phyloP scores from a whole-genome alignment of 2,888 invertebrate species.

The Phaonia tiefii region DNA sequence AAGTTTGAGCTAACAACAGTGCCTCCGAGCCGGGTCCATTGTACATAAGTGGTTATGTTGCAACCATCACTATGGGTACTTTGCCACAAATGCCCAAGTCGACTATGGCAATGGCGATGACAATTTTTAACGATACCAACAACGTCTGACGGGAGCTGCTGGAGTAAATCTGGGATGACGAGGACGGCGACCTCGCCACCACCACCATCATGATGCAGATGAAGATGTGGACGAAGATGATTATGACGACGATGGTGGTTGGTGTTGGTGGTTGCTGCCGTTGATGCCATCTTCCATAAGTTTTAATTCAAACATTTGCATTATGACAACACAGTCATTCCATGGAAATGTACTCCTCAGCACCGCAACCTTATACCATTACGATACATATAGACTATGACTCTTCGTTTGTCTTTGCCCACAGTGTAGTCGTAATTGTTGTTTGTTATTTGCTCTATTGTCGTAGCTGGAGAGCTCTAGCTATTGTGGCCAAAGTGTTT shows the following conservation, averaged over 20 bases:
- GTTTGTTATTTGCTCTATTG: background rate
- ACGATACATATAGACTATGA: no score
- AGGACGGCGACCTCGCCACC: no score
- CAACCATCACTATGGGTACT: conserved; percentile 1
- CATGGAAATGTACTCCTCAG: conserved; percentile 13
- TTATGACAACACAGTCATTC: conserved; percentile 38
- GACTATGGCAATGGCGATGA: conserved; percentile 2
- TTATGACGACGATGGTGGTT: background rate
- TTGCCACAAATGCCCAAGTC: background rate
- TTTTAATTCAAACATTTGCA: conserved; percentile 39
- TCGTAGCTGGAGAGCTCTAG: background rate
- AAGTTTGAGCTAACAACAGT: background rate
- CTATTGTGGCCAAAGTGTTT: conserved; percentile 7
- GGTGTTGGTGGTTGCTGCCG: background rate
- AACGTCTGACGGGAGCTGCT: background rate
- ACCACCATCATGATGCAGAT: background rate
- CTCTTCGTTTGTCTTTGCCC: background rate
- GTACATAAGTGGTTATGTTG: background rate
- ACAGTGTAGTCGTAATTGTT: background rate
- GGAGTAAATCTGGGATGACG: background rate
- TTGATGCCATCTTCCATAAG: conserved; percentile 32
- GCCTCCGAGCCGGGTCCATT: background rate
- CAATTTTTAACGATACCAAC: background rate
- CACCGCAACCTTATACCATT: no score
- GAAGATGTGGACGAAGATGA: background rate